Conservation (phyloP, 2,113 vertebrate genomes). For the Antennarius striatus region DNA sequence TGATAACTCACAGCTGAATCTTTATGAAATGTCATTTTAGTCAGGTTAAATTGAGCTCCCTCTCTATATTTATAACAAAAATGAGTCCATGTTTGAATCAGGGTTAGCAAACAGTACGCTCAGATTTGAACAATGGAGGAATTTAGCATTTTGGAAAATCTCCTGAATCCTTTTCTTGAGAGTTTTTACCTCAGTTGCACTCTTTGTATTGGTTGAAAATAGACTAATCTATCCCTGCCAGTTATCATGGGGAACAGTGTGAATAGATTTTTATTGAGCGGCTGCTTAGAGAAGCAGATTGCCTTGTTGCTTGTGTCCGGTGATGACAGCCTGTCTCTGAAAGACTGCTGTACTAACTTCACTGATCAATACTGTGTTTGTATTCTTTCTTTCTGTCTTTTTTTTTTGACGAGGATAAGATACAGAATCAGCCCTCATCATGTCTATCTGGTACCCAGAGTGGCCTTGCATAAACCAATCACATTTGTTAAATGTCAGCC, state of each 20-base stretch:
- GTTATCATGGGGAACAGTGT: constrained; percentile 12
- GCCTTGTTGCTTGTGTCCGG: constrained; percentile 14
- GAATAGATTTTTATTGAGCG: constrained; percentile 32
- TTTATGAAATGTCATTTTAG: constrained; percentile 9
- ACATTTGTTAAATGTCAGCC: constrained; percentile 30
- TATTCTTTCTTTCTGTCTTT: not conserved
- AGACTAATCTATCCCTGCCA: constrained; percentile 25
- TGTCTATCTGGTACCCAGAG: not conserved
- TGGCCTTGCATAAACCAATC: too few species aligned
- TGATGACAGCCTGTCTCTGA: constrained; percentile 23
- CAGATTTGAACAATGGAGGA: too few species aligned
- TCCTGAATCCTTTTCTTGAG: not conserved
- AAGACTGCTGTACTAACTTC: constrained; percentile 6
- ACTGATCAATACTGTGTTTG: constrained; percentile 18
- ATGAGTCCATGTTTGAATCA: not conserved
- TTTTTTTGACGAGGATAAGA: not conserved
- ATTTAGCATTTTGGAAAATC: too few species aligned
- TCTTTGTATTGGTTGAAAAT: constrained; percentile 1
- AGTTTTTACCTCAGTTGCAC: not conserved
- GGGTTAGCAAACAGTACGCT: too few species aligned
- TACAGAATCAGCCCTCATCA: not conserved
- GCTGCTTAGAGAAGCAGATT: constrained; percentile 23
- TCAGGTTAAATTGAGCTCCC: too few species aligned
- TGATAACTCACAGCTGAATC: constrained; percentile 17
- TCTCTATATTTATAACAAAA: not conserved